Base-by-base conservation (phyloP, 1,140 invertebrate species). In the Eubasilissa regina region DNA sequence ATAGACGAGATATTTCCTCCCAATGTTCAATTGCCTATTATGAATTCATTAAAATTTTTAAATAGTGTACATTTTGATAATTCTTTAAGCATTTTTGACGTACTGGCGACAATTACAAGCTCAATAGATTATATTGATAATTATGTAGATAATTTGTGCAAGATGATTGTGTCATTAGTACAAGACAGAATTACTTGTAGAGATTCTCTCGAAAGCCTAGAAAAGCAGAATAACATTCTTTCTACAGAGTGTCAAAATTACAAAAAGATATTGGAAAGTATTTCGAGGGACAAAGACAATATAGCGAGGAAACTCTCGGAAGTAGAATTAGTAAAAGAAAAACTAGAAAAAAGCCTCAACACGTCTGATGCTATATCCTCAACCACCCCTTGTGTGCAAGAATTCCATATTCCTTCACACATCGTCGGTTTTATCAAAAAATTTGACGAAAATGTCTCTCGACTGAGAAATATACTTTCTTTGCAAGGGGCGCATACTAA, bases 301-400 rank as follows among this genome's bases (percentile, higher is more conserved):
- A 15, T 60, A 8, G 17, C 13, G 11, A 45, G 60, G 47, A 75
- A 75, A 44, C 55, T 60, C 10, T 13, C 58, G 45, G 56, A 66
- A 17, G 13, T 58, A 56, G 72, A 55, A 55, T 17, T 55, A 10
- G 48, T 60, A 4, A 56, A 58, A 75, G 74, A 75, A 58, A 19
- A 58, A 17, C 53, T 73, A 25, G 25, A 19, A 17, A 75, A 75
- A 10, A 75, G 35, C 45, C 55, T 75, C 13, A 56, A 75, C 56
- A 60, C 43, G 4, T 75, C 73, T 44, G 73, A 75, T 45, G 44
- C 73, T 12, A 60, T 75, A 43, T 60, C 73, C n/a, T 75, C 73
- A 1, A 75, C 73, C 6, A 75, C 73, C 4, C 0, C 35, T 44
- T 15, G 48, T n/a, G 1, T 8, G 4, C 15, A 19, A 35, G 44